Evolutionary conservation across 1,140 invertebrate genomes (phyloP).

Genomic region (Rhopalosiphum padi): DNA sequence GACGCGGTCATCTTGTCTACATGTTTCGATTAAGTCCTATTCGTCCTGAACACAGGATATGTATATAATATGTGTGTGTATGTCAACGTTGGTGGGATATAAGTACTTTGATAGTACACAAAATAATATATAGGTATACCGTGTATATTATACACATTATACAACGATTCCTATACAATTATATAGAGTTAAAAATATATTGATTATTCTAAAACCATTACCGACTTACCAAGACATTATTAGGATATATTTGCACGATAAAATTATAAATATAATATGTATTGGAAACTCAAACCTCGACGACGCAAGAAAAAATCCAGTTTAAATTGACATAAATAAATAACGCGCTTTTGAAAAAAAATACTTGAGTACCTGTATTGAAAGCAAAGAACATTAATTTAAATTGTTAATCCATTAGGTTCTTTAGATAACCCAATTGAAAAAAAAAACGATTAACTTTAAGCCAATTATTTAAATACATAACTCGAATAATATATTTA

Average conservation of each 20-base stretch:
- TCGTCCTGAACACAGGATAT: background rate
- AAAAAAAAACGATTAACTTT: background rate
- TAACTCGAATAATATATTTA: too few relatives aligned
- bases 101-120: background rate
- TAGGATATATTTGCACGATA: background rate
- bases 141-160: background rate
- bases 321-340: background rate
- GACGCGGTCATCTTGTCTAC: conserved; percentile 15
- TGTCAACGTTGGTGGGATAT: background rate
- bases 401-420: background rate
- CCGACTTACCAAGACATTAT: background rate
- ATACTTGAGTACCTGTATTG: background rate
- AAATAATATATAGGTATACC: background rate
- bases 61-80: background rate
- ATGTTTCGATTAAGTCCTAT: background rate
- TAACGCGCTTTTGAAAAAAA: background rate
- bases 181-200: background rate
- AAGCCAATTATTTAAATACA: background rate
- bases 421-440: background rate
- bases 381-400: background rate
- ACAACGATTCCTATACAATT: background rate
- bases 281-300: background rate
- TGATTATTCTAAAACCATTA: background rate
- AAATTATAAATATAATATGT: background rate
- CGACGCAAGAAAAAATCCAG: background rate